These are phyloP conservation scores for Isichthys henryi DNA, from an alignment of 2,113 vertebrate genomes.

Conservation along the genomic window DNA sequence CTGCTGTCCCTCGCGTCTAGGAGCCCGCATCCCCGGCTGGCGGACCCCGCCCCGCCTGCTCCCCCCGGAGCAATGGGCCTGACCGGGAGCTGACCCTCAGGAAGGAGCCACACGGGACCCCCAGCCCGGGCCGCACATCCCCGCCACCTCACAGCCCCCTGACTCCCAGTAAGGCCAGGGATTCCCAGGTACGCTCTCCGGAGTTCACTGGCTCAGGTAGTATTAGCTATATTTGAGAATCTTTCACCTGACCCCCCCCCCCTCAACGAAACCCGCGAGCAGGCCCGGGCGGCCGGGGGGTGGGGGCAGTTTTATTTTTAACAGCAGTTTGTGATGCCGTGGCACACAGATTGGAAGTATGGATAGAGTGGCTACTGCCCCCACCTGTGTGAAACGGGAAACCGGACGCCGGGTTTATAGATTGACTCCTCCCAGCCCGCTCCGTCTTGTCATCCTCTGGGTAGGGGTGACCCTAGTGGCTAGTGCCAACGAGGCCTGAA, in stretches of 20 bases:
- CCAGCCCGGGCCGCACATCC: conserved; percentile 47
- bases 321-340: neutral
- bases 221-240: neutral
- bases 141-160: conserved; percentile 57
- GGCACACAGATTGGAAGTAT: neutral
- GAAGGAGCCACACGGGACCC: conserved; percentile 64
- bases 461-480: conserved; percentile 58
- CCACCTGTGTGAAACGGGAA: neutral
- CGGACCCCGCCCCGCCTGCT: conserved; percentile 48
- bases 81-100: conserved; percentile 46
- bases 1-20: conserved; percentile 42
- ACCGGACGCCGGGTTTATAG: neutral
- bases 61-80: conserved; percentile 59
- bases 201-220: conserved; percentile 40
- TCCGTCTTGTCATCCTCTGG: conserved; percentile 21
- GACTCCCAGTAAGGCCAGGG: conserved; percentile 59
- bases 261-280: too few species aligned
- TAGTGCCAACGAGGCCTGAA: conserved; percentile 59
- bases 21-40: conserved; percentile 68
- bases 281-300: too few species aligned
- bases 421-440: neutral
- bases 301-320: conserved; percentile 14
- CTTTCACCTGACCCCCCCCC: neutral
- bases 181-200: conserved; percentile 44
- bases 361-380: neutral